Conservation (phyloP, 2,113 vertebrate species). For the Rhynchopsitta pachyrhyncha region DNA sequence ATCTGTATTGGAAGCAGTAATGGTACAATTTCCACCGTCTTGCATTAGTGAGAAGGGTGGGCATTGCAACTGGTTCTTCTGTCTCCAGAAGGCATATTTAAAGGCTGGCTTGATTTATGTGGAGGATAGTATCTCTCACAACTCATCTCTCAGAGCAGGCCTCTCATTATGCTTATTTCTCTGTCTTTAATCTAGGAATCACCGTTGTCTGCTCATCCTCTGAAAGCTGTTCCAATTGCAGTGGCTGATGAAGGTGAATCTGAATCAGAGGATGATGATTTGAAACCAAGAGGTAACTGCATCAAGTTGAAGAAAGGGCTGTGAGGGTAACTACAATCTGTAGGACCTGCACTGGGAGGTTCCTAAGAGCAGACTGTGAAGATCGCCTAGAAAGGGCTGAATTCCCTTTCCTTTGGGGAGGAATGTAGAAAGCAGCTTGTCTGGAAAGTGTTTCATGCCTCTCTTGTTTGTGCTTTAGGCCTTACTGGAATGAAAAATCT, state of each 20-base stretch:
- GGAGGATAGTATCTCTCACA: background rate
- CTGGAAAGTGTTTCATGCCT: background rate
- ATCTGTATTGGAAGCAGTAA: background rate
- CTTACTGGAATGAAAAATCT: constrained; percentile 99
- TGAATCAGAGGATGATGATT: constrained; percentile 94
- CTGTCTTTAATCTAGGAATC: constrained; percentile 75
- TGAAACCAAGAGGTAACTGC: constrained; percentile 91
- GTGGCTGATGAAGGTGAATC: constrained; percentile 95
- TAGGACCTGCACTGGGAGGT: background rate
- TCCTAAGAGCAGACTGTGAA: background rate
- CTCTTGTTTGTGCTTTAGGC: constrained; percentile 70
- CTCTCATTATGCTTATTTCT: background rate
- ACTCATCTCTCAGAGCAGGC: background rate
- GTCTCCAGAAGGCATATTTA: background rate
- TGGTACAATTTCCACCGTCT: background rate
- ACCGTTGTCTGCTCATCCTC: constrained; percentile 71
- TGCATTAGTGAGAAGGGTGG: background rate
- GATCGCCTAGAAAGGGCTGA: background rate
- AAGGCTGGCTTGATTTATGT: background rate
- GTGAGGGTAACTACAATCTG: background rate
- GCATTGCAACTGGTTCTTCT: background rate
- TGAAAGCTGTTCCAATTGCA: constrained; percentile 92
- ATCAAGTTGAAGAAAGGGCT: background rate
- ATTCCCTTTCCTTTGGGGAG: background rate
- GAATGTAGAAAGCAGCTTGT: background rate